phyloP scores from a whole-genome alignment of 2,113 vertebrate species.

The Equus quagga region DNA sequence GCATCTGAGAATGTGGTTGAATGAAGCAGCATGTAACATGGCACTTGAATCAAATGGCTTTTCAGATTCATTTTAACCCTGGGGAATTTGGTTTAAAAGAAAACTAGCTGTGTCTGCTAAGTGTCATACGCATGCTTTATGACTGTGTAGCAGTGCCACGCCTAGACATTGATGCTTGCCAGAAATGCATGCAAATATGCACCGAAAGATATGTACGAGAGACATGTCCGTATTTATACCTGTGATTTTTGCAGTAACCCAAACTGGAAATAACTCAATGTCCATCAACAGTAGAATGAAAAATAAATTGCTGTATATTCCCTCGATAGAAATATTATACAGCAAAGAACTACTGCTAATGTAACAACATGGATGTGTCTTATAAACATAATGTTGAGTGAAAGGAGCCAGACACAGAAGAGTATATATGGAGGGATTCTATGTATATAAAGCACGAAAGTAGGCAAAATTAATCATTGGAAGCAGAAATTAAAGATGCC shows the following conservation, averaged over 20 bases:
- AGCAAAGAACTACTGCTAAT: neutral
- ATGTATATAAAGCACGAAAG: neutral
- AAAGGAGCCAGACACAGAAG: neutral
- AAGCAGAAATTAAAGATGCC: neutral
- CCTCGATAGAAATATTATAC: neutral
- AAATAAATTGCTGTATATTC: neutral
- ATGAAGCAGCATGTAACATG: neutral
- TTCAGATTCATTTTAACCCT: neutral
- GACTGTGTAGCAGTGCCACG: neutral
- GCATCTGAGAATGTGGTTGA: neutral
- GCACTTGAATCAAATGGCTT: neutral
- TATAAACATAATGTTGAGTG: neutral
- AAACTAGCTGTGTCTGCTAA: neutral
- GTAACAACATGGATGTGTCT: neutral
- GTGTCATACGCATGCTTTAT: fast-evolving
- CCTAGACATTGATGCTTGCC: neutral
- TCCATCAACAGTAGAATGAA: neutral
- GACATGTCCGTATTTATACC: neutral
- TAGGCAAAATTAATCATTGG: neutral
- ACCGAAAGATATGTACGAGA: fast-evolving
- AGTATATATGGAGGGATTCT: neutral
- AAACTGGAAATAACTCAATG: neutral
- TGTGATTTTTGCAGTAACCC: neutral
- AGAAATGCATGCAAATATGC: neutral
- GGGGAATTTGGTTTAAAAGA: neutral